Evolutionary conservation across 1,140 invertebrate species (phyloP), one percentile per base, ranked within the genome.

Genomic region (Steinernema khuongi): DNA sequence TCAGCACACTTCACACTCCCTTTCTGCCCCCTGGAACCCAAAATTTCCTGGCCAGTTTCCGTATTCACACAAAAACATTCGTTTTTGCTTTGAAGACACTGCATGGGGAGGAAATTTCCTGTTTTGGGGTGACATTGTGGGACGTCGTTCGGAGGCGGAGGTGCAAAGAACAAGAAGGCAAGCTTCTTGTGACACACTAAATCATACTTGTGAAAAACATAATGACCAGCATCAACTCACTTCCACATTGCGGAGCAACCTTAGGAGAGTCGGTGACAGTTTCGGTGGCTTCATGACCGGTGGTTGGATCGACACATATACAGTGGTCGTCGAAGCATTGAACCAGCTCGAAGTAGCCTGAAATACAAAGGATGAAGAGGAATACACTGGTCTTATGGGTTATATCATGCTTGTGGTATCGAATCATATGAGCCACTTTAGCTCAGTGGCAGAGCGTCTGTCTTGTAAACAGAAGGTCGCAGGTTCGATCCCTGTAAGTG

Each of bases 301-400:
- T 60, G 50, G 50, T 60, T 26, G 50, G 50, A 26, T 60, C 50
- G 22, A 60, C 50, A 26, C 50, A 60, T n/a, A 60, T 22, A 22
- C 50, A 60, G 50, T 22, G 4, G 50, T 60, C 50, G 7, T 60
- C 26, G 50, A 26, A 17, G 50, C 50, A 60, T 22, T 60, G 50
- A 4, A 60, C 50, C 14, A 60, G 50, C 50, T 60, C 50, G 22
- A 60, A 60, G 50, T 60, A 60, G 50, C 50, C 50, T 60, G 11
- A 60, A 60, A 60, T n/a, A n/a, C n/a, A n/a, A n/a, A n/a, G n/a
- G n/a, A n/a, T n/a, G n/a, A n/a, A n/a, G n/a, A n/a, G n/a, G n/a
- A n/a, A n/a, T n/a, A n/a, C n/a, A n/a, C n/a, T n/a, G n/a, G n/a
- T n/a, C n/a, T n/a, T n/a, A n/a, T n/a, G n/a, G n/a, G n/a, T n/a